Evolutionary conservation across 2,888 invertebrate species (phyloP).

Genomic region (Chrysotoxum bicinctum): DNA sequence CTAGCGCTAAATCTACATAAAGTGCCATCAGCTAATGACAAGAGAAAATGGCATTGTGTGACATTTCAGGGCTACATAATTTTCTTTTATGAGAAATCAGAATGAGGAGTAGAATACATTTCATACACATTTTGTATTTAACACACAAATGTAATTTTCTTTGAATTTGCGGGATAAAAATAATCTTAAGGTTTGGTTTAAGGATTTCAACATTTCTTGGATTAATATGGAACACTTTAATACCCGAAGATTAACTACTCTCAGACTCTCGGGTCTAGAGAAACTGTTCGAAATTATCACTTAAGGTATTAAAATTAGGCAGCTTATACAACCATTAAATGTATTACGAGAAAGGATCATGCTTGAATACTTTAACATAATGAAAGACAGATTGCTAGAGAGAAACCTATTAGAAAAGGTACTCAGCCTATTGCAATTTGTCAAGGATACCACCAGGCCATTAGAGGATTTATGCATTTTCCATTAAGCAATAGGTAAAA

Average conservation of each 20-base stretch:
- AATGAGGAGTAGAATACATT: not conserved
- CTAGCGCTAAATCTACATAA: slow-evolving; percentile 26
- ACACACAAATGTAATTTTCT: not conserved
- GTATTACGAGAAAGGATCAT: not conserved
- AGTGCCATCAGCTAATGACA: slow-evolving; percentile 42
- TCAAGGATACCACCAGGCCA: too few species aligned
- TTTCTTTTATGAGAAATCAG: not conserved
- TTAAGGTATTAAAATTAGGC: not conserved
- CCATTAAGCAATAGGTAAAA: too few species aligned
- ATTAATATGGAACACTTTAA: not conserved
- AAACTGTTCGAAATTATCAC: not conserved
- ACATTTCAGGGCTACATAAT: slow-evolving; percentile 35
- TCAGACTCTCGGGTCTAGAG: not conserved
- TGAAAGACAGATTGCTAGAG: not conserved
- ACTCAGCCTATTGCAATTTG: too few species aligned
- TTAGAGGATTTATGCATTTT: too few species aligned
- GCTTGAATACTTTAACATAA: not conserved
- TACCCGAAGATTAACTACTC: not conserved
- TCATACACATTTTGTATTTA: not conserved
- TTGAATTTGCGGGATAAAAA: not conserved
- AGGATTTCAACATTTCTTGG: not conserved
- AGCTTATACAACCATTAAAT: not conserved
- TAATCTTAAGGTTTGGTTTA: not conserved
- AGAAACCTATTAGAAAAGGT: not conserved
- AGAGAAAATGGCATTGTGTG: slow-evolving; percentile 11